These are phyloP conservation scores for Tenodera sinensis DNA, from an alignment of 2,888 invertebrate species.

Conservation along the genomic window DNA sequence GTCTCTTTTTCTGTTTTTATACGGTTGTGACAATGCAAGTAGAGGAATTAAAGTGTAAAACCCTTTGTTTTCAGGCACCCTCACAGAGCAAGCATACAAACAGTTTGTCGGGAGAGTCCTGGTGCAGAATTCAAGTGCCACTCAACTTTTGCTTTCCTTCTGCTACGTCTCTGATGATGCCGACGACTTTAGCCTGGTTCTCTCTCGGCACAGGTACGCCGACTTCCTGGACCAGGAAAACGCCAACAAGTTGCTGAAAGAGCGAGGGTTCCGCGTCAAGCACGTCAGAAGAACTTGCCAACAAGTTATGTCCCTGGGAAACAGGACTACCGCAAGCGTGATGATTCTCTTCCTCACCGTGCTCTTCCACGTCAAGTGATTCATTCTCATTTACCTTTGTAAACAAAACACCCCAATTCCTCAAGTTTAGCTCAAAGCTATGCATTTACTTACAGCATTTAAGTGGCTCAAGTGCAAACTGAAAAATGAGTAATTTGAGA, in stretches of 20 bases:
- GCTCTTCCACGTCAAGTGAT: neutral
- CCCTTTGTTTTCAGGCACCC: constrained; percentile 39
- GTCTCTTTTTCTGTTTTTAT: too few species aligned
- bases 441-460: neutral
- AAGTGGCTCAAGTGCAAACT: neutral
- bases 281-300: neutral
- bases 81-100: constrained; percentile 47
- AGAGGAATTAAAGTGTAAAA: too few species aligned
- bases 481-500: neutral
- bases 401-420: too few species aligned
- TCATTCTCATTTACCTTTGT: too few species aligned
- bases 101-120: constrained; percentile 74
- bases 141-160: constrained; percentile 74
- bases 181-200: neutral
- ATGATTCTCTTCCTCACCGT: neutral
- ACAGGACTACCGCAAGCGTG: neutral
- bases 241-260: neutral
- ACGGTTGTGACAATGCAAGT: too few species aligned
- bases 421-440: neutral
- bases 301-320: neutral
- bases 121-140: constrained; percentile 71
- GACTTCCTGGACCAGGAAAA: neutral
- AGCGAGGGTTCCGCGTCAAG: neutral
- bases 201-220: neutral
- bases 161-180: constrained; percentile 47